Conservation (phyloP, 2,113 vertebrate genomes). For the Noctilio leporinus region DNA sequence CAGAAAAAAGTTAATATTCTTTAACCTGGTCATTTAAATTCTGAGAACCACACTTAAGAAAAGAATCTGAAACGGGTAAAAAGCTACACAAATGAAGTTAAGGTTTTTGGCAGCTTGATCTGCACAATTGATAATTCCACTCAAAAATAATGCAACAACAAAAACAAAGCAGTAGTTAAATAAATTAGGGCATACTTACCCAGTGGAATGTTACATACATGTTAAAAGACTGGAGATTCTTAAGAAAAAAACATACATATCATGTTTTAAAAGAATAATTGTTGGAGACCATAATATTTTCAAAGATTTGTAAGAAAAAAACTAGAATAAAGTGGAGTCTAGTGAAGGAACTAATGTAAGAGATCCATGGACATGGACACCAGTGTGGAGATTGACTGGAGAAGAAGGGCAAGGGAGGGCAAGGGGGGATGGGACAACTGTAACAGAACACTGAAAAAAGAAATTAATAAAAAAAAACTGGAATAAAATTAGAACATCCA, state of each 20-base stretch:
- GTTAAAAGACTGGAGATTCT: background rate
- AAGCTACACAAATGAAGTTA: background rate
- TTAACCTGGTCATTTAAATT: slow-evolving; percentile 5
- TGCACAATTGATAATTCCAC: background rate
- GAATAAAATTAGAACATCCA: background rate
- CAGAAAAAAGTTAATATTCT: background rate
- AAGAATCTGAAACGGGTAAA: slow-evolving; percentile 1
- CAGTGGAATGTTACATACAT: background rate
- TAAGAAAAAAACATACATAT: background rate
- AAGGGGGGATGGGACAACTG: too few relatives aligned
- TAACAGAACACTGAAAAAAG: too few relatives aligned
- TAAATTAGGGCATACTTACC: background rate
- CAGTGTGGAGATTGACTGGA: too few relatives aligned
- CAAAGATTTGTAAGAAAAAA: background rate
- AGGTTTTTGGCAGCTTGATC: background rate
- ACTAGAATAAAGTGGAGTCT: too few relatives aligned
- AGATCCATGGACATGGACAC: too few relatives aligned
- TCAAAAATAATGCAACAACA: background rate
- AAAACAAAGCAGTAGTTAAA: background rate
- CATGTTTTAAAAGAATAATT: background rate
- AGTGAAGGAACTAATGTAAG: too few relatives aligned
- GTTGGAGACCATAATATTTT: background rate
- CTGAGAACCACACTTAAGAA: slow-evolving; percentile 14
- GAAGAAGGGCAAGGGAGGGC: too few relatives aligned
- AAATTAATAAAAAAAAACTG: background rate